phyloP scores from a whole-genome alignment of 2,113 vertebrate genomes.

The Antechinus flavipes region DNA sequence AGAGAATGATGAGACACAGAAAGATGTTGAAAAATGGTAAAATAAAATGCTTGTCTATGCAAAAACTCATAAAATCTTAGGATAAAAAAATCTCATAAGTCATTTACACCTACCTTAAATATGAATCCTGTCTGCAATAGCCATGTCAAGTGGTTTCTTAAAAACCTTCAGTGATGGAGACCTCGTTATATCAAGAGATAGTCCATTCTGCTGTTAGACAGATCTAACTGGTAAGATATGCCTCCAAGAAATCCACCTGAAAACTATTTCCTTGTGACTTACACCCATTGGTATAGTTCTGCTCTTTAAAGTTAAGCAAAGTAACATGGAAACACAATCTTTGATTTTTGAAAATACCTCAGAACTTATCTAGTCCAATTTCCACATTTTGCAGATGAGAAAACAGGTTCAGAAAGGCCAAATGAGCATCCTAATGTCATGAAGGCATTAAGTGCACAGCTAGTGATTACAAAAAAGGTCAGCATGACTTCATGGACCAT shows the following conservation, averaged over 20 bases:
- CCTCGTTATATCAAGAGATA: neutral
- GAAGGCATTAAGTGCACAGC: neutral
- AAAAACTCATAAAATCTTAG: neutral
- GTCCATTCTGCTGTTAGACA: neutral
- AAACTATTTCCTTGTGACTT: neutral
- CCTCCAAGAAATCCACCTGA: neutral
- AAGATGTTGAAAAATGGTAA: neutral
- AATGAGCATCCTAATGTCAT: neutral
- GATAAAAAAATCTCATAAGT: neutral
- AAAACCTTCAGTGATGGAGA: neutral
- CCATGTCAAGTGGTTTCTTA: neutral
- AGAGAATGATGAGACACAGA: neutral
- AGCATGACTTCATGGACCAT: neutral
- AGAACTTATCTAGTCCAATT: neutral
- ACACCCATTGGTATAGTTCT: neutral
- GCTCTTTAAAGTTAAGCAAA: neutral
- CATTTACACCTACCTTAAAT: neutral
- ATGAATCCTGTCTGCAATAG: neutral
- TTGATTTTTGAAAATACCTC: neutral
- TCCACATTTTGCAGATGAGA: neutral
- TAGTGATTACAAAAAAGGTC: neutral
- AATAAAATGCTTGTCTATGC: neutral
- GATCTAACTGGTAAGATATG: neutral
- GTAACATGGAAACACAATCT: neutral
- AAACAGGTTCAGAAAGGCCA: neutral